A percentile compares a stretch with the other conserved stretches of the same genome.
phyloP scores from a whole-genome alignment of 2,113 vertebrate species.

The Osmerus eperlanus region DNA sequence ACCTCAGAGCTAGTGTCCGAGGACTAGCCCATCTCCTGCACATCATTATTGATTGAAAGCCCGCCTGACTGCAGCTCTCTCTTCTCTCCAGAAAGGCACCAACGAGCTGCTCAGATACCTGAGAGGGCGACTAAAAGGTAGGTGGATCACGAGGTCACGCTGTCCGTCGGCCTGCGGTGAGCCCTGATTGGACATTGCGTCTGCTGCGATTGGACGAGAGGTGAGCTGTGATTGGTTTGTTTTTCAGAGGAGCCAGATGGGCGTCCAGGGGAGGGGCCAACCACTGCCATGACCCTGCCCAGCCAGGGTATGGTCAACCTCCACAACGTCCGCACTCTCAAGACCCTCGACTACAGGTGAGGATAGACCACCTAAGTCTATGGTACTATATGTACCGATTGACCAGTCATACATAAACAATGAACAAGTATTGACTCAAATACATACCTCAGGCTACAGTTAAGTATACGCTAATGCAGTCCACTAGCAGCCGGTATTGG shows the following conservation, averaged over 20 bases:
- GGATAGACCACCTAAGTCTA: neutral
- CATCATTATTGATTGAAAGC: no score
- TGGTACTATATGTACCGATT: neutral
- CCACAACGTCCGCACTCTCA: slow-evolving; percentile 79
- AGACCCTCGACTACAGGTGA: slow-evolving; percentile 84
- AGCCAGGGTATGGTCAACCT: slow-evolving; percentile 81
- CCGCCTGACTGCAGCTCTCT: neutral
- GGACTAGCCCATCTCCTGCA: no score
- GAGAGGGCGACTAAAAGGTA: slow-evolving; percentile 89
- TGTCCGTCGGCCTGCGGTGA: no score
- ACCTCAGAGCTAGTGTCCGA: no score
- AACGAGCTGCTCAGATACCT: slow-evolving; percentile 90
- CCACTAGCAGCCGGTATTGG: no score
- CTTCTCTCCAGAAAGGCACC: slow-evolving; percentile 85
- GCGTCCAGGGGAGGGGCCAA: slow-evolving; percentile 39
- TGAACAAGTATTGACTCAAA: neutral
- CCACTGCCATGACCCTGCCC: slow-evolving; percentile 89
- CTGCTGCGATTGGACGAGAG: slow-evolving; percentile 68
- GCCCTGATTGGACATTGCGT: neutral
- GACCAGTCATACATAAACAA: neutral
- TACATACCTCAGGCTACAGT: no score
- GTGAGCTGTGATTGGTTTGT: slow-evolving; percentile 37
- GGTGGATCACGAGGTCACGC: neutral
- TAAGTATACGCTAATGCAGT: no score
- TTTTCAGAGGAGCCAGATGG: slow-evolving; percentile 69